Conservation (phyloP, 2,797 vertebrate genomes). For the Diplodus puntazzo region DNA sequence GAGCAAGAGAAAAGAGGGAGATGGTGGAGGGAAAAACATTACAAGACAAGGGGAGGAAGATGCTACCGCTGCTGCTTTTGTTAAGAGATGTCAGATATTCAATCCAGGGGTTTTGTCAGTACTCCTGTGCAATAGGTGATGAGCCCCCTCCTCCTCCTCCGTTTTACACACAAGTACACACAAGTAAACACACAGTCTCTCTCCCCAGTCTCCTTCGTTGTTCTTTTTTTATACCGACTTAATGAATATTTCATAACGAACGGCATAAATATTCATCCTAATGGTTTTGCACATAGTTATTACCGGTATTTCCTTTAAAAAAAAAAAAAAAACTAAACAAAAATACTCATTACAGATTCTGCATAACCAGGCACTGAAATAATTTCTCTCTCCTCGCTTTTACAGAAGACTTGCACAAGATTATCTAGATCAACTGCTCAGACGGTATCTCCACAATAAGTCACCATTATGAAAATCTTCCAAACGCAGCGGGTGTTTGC, state of each 20-base stretch:
- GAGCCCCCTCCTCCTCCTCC: conserved; percentile 71
- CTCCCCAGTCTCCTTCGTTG: conserved; percentile 69
- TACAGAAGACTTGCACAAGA: conserved; percentile 42
- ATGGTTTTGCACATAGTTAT: conserved; percentile 99
- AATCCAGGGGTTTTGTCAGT: conserved; percentile 92
- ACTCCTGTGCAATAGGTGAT: conserved; percentile 80
- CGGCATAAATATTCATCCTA: conserved; percentile 99
- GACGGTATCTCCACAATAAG: conserved; percentile 49
- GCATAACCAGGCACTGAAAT: conserved; percentile 86
- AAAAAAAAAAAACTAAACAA: conserved; percentile 85
- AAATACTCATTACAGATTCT: conserved; percentile 99
- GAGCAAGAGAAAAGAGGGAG: conserved; percentile 78
- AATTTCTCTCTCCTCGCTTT: conserved; percentile 62
- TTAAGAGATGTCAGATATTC: conserved; percentile 95
- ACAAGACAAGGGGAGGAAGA: conserved; percentile 84
- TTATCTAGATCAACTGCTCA: conserved; percentile 71
- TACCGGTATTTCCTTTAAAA: conserved; percentile 90
- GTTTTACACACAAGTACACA: conserved; percentile 74
- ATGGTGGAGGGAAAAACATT: conserved; percentile 63
- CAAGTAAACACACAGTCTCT: conserved; percentile 69
- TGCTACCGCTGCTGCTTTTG: conserved; percentile 84
- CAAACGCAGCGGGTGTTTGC: conserved; percentile 38
- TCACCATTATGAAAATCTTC: conserved; percentile 42
- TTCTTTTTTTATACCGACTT: conserved; percentile 85
- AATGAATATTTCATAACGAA: conserved; percentile 99